Evolutionary conservation across 1,140 invertebrate genomes (phyloP).

Genomic region (Coenobita brevimanus): DNA sequence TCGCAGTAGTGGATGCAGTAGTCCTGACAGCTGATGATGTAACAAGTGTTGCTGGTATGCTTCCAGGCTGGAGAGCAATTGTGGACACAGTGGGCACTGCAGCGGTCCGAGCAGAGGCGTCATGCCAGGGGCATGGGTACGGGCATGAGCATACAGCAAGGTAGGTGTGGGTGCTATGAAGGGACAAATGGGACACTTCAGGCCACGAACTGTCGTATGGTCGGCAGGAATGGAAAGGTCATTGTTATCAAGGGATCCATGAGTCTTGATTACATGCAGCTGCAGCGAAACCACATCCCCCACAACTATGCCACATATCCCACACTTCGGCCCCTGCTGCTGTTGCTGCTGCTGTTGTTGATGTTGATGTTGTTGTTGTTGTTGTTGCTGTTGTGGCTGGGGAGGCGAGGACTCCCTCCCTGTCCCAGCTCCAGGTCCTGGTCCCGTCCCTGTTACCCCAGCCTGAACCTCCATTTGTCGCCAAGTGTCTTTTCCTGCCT

Average conservation of each 20-base stretch:
- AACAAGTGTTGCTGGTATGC: slow-evolving; percentile 79
- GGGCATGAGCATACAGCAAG: slow-evolving; percentile 53
- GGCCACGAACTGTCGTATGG: slow-evolving; percentile 18
- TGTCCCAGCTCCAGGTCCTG: too few relatives aligned
- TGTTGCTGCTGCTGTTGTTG: background rate
- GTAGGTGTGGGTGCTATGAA: slow-evolving; percentile 57
- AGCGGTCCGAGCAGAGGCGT: slow-evolving; percentile 69
- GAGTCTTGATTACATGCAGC: slow-evolving; percentile 77
- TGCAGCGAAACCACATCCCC: slow-evolving; percentile 76
- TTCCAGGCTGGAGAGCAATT: slow-evolving; percentile 77
- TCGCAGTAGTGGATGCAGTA: slow-evolving; percentile 72
- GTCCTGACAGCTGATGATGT: slow-evolving; percentile 77
- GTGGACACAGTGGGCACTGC: slow-evolving; percentile 79
- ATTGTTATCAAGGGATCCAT: slow-evolving; percentile 70
- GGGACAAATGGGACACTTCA: slow-evolving; percentile 63
- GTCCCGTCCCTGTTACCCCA: background rate
- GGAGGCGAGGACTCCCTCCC: too few relatives aligned
- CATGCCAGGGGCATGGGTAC: slow-evolving; percentile 54
- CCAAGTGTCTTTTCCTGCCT: slow-evolving; percentile 69
- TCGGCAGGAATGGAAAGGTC: slow-evolving; percentile 5
- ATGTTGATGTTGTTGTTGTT: background rate
- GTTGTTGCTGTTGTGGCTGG: too few relatives aligned
- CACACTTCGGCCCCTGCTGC: slow-evolving; percentile 72
- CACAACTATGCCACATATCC: slow-evolving; percentile 75
- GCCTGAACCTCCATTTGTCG: slow-evolving; percentile 47